Percentiles rank a stretch among this genome's conserved stretches.
phyloP scores from a whole-genome alignment of 2,888 invertebrate genomes.

The Ichneumon xanthorius region DNA sequence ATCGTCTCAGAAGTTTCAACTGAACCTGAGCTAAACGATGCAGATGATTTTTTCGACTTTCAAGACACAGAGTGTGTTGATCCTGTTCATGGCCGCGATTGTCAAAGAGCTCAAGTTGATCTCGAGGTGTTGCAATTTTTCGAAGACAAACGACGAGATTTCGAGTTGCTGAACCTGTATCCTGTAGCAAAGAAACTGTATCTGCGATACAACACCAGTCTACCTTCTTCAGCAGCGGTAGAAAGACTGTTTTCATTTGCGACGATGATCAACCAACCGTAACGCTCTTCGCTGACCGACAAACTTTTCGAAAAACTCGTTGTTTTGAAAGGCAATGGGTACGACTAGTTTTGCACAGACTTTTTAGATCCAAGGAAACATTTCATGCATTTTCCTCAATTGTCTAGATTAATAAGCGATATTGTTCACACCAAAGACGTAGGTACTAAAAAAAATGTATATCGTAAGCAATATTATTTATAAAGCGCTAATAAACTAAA shows the following conservation, averaged over 20 bases:
- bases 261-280: not conserved
- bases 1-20: not conserved
- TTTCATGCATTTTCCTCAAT: no score
- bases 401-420: not conserved
- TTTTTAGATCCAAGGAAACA: not conserved
- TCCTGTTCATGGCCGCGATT: not conserved
- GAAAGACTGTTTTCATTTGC: not conserved
- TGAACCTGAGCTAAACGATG: not conserved
- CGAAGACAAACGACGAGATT: not conserved
- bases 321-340: not conserved
- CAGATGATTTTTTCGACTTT: not conserved
- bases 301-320: not conserved
- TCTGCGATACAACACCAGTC: not conserved
- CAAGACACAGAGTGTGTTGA: constrained; percentile 1
- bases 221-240: constrained; percentile 2
- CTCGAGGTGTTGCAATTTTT: not conserved
- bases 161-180: constrained; percentile 1
- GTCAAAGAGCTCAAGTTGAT: not conserved
- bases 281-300: not conserved
- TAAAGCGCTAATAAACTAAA: not conserved
- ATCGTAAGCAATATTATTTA: not conserved
- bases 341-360: not conserved
- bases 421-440: not conserved
- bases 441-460: not conserved
- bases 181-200: not conserved